Evolutionary conservation across 2,797 vertebrate genomes (phyloP), one percentile per base, ranked within the genome.

Genomic region (Channa striata): DNA sequence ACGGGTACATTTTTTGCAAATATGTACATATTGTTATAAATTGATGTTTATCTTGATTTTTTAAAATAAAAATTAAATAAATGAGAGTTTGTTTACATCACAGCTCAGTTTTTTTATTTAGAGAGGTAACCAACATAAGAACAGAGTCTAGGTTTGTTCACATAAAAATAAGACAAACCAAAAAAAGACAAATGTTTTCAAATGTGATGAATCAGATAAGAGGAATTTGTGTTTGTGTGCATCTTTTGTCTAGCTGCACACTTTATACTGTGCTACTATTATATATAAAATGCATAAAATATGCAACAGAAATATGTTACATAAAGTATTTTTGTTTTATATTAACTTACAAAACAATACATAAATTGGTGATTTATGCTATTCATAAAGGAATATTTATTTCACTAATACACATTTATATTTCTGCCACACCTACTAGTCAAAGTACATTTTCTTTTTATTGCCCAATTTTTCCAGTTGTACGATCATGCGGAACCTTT

Each of bases 401-500:
- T 2, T 17, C 30, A 33, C 11, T 21, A 8, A 30, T 4, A 30
- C 25, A 30, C 13, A 39, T 48, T 40, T n/a, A 21, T 17, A 30
- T 50, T 6, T 6, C 25, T 13, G 20, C 44, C 11, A 44, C 19
- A 46, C 6, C 3, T 46, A 37, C 37, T 25, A 37, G 0, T 19
- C 34, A 19, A 13, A 52, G 9, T 52, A 6, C 25, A 51, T 1
- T 17, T 2, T 20, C 21, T 8, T 4, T 39, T 42, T 19, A 14
- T 40, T 5, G 2, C 7, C 19, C 53, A 1, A n/a, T 10, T 44
- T 58, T 34, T 39, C 10, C 20, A 5, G 1, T 6, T 25, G 3
- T 12, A 3, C 34, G 2, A 6, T 3, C 2, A 52, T 36, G 25
- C 64, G 83, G 91, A 92, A 91, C 88, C 4, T 46, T 79, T 61